Base-by-base conservation (phyloP, 2,888 invertebrate genomes). In the Penaeus monodon region DNA sequence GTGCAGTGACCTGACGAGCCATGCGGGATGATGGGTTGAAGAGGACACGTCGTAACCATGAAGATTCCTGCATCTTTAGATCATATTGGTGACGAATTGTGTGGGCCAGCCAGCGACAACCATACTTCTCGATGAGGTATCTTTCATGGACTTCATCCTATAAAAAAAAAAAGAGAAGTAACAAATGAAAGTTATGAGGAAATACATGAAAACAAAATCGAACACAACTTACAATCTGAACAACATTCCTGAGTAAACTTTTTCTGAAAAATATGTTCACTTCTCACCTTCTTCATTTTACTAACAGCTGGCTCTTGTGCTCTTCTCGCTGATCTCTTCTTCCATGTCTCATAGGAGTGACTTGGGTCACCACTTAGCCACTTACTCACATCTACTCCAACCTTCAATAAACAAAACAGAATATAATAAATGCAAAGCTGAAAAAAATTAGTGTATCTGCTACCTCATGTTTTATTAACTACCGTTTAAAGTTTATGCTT, bases 1-100 rank as follows among this genome's bases (percentile, higher is more conserved):
- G 96, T 91, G 98, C 98, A 20, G 97, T 96, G 65, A 97, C 95
- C 92, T 97, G 96, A 44, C 98, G 94, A 0, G 97, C 97, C 90
- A 97, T 94, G 81, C 97, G 94, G 0, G 98, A 98, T 92, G 97
- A 97, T 0, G 97, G 95, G 93, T 97, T 97, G 93, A 98, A 98
- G 91, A 98, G 94, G 14, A 98, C 96, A n/a, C 96, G 96, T 90
- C 97, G 96, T 88, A 98, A 93, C 98, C 98, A 98, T 0, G 96
- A 95, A 70, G 95, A 95, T 91, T 95, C 95, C 76, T 81, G 88
- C 84, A 89, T 81, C 81, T 83, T 85, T 20, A 88, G 70, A 27
- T 90, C 88, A 49, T 79, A 90, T 83, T 88, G 90, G 68, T 86
- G 87, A 82, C 78, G 86, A 38, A 88, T 86, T 7, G 91, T 90